Conservation (phyloP, 1,140 invertebrate genomes). For the Ceratosolen fusciceps region DNA sequence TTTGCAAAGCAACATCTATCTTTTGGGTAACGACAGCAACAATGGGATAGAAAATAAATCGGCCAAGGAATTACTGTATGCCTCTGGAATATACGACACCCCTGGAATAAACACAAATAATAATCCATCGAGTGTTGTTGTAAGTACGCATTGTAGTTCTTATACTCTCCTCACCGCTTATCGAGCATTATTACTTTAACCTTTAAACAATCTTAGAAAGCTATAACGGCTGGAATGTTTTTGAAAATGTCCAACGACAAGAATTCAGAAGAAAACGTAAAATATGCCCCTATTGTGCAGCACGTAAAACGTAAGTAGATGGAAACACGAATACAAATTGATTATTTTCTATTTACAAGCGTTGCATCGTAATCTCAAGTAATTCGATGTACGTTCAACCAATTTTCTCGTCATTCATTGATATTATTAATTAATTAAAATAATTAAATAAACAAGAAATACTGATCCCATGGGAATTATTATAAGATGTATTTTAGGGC, state of each 20-base stretch:
- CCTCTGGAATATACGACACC: constrained; percentile 53
- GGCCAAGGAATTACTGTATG: constrained; percentile 73
- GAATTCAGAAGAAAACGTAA: constrained; percentile 58
- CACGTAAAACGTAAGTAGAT: constrained; percentile 68
- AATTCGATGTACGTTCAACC: no score
- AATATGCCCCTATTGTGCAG: constrained; percentile 71
- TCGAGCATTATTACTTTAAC: constrained; percentile 47
- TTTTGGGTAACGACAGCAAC: constrained; percentile 73
- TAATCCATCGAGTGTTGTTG: constrained; percentile 62
- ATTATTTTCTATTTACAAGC: no score
- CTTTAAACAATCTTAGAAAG: constrained; percentile 66
- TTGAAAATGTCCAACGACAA: constrained; percentile 67
- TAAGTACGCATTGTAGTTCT: constrained; percentile 8
- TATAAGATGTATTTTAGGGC: constrained; percentile 62
- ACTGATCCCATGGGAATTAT: constrained; percentile 1
- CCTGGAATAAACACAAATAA: constrained; percentile 70
- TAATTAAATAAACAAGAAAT: constrained; percentile 42
- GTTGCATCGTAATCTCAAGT: no score
- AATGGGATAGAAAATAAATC: constrained; percentile 72
- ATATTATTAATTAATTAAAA: no score
- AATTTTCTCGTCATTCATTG: no score
- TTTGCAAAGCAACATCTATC: constrained; percentile 73
- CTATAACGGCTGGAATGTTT: constrained; percentile 67
- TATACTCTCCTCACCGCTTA: not conserved
- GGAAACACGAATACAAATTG: not conserved